A percentile compares a stretch with the other conserved stretches of the same genome.
Conservation (phyloP, 1,140 invertebrate genomes). For the Streblospio benedicti region DNA sequence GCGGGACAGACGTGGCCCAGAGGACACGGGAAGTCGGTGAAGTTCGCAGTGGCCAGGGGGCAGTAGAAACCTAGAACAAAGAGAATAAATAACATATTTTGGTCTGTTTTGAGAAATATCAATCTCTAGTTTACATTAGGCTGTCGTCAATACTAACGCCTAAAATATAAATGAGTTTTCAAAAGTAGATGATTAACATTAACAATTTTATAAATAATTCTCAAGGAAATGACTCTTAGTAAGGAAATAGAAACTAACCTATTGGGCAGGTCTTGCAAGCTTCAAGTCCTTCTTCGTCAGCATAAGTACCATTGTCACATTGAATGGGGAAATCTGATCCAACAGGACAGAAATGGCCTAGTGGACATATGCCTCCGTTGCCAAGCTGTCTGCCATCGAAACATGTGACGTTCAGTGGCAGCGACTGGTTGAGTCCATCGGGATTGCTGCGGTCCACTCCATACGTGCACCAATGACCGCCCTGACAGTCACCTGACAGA, state of each 20-base stretch:
- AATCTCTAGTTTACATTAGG: too few species aligned
- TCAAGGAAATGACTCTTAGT: too few species aligned
- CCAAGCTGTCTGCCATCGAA: conserved; percentile 34
- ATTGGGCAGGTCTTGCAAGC: conserved; percentile 32
- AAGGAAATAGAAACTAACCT: too few species aligned
- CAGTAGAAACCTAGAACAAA: conserved; percentile 35
- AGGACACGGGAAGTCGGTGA: conserved; percentile 32
- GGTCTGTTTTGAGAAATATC: background rate
- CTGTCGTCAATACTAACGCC: too few species aligned
- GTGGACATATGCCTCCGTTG: conserved; percentile 33
- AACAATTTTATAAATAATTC: too few species aligned
- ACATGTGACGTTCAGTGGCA: conserved; percentile 27
- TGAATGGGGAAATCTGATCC: conserved; percentile 27
- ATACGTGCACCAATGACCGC: conserved; percentile 37
- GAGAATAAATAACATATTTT: background rate
- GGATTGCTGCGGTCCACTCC: conserved; percentile 36
- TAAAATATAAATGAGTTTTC: too few species aligned
- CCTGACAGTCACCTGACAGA: conserved; percentile 36
- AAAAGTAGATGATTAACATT: too few species aligned
- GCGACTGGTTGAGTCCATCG: conserved; percentile 27
- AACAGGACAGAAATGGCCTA: conserved; percentile 34
- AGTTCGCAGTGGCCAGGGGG: conserved; percentile 32
- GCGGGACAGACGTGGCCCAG: conserved; percentile 34
- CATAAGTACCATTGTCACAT: conserved; percentile 39
- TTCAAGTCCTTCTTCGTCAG: conserved; percentile 29